Conservation (phyloP, 2,888 invertebrate genomes). For the Boloria euphrosyne region DNA sequence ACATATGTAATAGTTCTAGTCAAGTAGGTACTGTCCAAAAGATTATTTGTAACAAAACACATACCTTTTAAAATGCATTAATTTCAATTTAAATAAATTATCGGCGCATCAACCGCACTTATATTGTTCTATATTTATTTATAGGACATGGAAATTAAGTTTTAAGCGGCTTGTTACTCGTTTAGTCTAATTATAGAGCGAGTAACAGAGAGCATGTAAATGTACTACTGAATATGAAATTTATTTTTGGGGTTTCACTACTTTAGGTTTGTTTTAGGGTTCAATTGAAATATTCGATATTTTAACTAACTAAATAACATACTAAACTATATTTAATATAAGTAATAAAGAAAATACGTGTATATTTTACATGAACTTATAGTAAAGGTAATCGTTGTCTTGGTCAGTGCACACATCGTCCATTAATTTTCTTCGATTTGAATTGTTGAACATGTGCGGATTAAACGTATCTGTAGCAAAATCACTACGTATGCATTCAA, state of each 20-base stretch:
- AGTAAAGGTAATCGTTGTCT: neutral
- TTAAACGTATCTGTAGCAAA: constrained; percentile 24
- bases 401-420: neutral
- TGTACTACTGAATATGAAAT: constrained; percentile 5
- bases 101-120: neutral
- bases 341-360: too few species aligned
- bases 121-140: neutral
- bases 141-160: constrained; percentile 12
- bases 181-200: constrained; percentile 11
- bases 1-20: too few species aligned
- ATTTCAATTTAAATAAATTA: neutral
- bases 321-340: neutral
- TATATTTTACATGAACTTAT: too few species aligned
- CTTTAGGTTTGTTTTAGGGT: neutral
- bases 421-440: constrained; percentile 17
- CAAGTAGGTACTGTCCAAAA: too few species aligned
- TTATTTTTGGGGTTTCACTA: neutral
- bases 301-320: too few species aligned
- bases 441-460: constrained; percentile 20
- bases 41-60: too few species aligned
- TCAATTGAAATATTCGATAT: neutral
- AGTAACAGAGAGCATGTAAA: constrained; percentile 2
- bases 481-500: constrained; percentile 28
- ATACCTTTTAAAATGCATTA: too few species aligned
- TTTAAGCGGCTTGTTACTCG: constrained; percentile 27